These are phyloP conservation scores for Forbesichthys agassizii DNA, from an alignment of 2,113 vertebrate species.

Conservation along the genomic window DNA sequence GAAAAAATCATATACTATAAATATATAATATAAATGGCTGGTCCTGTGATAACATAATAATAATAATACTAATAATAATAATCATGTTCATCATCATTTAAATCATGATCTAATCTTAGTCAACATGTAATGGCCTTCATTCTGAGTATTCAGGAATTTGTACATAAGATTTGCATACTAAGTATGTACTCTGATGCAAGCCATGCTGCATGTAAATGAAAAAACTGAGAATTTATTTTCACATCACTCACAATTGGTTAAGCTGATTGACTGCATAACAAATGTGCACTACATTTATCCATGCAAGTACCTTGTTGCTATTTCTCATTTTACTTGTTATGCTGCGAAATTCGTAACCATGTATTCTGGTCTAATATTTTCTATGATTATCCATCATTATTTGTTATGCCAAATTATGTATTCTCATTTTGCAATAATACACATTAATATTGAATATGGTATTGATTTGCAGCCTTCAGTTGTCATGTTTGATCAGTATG, in stretches of 20 bases:
- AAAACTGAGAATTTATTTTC: constrained; percentile 3
- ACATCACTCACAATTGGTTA: constrained; percentile 35
- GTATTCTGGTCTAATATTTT: constrained; percentile 6
- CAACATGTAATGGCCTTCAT: too few relatives aligned
- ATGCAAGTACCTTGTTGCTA: not conserved
- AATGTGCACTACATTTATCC: constrained; percentile 5
- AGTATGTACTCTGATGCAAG: not conserved
- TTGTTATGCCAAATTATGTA: too few relatives aligned
- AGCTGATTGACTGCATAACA: not conserved
- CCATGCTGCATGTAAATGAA: not conserved
- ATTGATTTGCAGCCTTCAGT: constrained; percentile 33
- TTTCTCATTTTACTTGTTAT: not conserved
- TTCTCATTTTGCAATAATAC: not conserved
- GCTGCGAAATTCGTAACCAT: constrained; percentile 4
- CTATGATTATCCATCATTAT: not conserved
- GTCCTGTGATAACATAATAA: too few relatives aligned
- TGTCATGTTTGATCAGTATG: constrained; percentile 46
- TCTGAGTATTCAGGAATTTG: not conserved
- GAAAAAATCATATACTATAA: too few relatives aligned
- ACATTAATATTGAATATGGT: constrained; percentile 12
- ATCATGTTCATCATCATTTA: too few relatives aligned
- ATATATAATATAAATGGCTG: too few relatives aligned
- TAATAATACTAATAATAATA: too few relatives aligned
- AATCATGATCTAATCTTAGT: too few relatives aligned
- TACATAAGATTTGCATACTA: not conserved